Evolutionary conservation across 2,113 vertebrate genomes (phyloP).

Genomic region (Vulpes vulpes): DNA sequence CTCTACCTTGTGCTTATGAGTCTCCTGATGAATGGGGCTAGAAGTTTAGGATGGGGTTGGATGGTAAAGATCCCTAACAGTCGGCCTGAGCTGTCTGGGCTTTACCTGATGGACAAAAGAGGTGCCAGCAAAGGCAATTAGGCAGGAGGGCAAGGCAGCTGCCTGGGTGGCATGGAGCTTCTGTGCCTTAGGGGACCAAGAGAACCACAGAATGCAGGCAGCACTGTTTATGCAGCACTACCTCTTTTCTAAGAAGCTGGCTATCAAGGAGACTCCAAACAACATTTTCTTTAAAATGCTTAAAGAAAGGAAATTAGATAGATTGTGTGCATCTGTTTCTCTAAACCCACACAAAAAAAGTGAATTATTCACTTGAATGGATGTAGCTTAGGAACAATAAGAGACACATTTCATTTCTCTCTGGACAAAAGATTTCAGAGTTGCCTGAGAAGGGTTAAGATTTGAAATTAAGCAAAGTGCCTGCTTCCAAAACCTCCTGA

Average conservation of each 20-base stretch:
- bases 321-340: background rate
- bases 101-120: background rate
- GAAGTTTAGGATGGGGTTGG: background rate
- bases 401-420: background rate
- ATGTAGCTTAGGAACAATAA: background rate
- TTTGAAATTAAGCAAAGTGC: background rate
- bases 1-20: background rate
- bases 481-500: background rate
- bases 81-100: background rate
- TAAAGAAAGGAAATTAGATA: background rate
- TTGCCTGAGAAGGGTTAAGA: background rate
- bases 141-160: background rate
- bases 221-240: background rate
- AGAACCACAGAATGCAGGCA: too few relatives aligned
- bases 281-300: fast-evolving
- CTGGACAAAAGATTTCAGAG: background rate
- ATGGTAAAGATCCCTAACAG: background rate
- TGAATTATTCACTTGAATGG: background rate
- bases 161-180: background rate
- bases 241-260: background rate
- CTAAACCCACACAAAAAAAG: background rate
- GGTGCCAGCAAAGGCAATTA: fast-evolving
- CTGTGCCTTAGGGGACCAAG: fast-evolving
- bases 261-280: too few relatives aligned
- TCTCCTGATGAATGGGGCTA: background rate